Conservation (phyloP, 2,113 vertebrate genomes). For the Vulpes lagopus region DNA sequence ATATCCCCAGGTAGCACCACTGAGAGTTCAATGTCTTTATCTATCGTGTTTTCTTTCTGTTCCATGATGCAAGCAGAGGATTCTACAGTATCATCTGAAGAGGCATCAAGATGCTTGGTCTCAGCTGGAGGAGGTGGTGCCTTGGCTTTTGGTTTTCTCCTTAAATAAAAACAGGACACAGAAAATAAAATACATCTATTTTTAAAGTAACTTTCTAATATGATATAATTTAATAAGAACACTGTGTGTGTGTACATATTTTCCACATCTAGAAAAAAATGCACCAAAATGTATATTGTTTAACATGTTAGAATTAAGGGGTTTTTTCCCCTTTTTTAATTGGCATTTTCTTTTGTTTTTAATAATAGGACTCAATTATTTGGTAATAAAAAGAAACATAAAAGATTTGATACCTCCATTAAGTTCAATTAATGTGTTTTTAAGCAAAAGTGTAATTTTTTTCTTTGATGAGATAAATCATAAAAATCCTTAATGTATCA, state of each 20-base stretch:
- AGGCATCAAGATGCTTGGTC: conserved; percentile 84
- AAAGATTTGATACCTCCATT: not conserved
- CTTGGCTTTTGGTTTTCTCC: conserved; percentile 94
- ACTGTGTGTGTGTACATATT: not conserved
- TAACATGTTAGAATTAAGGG: not conserved
- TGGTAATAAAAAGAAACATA: conserved; percentile 22
- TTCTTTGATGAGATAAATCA: conserved; percentile 2
- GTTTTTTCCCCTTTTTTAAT: not conserved
- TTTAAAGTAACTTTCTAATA: conserved; percentile 19
- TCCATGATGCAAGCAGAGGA: conserved; percentile 90
- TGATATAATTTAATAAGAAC: not conserved
- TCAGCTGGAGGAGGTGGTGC: conserved; percentile 93
- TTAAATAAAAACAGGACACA: conserved; percentile 83
- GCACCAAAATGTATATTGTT: not conserved
- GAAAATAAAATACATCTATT: not conserved
- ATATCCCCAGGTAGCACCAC: conserved; percentile 95
- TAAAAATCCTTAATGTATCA: conserved; percentile 9
- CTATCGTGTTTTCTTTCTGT: conserved; percentile 92
- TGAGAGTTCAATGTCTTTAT: conserved; percentile 93
- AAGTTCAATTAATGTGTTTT: not conserved
- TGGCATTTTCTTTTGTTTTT: not conserved
- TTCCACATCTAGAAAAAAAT: not conserved
- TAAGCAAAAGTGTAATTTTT: not conserved
- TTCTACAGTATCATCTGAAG: conserved; percentile 87
- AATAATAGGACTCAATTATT: not conserved